These are phyloP conservation scores for Meteorus colon DNA, from an alignment of 2,888 invertebrate genomes.

Conservation along the genomic window DNA sequence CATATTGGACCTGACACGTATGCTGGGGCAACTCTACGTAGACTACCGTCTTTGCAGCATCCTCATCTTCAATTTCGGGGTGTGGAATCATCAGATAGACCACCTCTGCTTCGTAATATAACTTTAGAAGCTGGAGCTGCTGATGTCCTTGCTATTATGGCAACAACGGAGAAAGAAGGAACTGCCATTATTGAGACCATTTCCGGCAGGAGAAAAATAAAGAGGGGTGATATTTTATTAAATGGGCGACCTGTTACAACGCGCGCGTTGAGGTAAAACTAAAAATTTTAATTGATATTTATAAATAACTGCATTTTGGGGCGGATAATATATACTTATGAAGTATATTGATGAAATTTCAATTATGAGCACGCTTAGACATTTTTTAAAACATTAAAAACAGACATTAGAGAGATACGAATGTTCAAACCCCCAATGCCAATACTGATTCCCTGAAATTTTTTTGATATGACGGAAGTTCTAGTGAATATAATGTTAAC, in stretches of 20 bases:
- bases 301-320: too few relatives aligned
- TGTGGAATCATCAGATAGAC: constrained; percentile 61
- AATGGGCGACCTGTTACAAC: constrained; percentile 89
- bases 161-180: constrained; percentile 91
- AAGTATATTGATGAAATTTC: too few relatives aligned
- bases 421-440: too few relatives aligned
- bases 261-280: constrained; percentile 76
- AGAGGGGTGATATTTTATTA: constrained; percentile 86
- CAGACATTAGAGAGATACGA: too few relatives aligned
- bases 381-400: too few relatives aligned
- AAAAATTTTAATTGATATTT: neutral
- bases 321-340: too few relatives aligned
- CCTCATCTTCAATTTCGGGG: constrained; percentile 69
- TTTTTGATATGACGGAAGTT: too few relatives aligned
- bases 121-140: constrained; percentile 93
- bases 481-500: too few relatives aligned
- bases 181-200: constrained; percentile 89
- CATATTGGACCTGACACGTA: constrained; percentile 56
- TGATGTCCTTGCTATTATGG: constrained; percentile 92
- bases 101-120: constrained; percentile 71
- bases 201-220: constrained; percentile 81
- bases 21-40: constrained; percentile 51
- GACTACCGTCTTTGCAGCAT: constrained; percentile 59
- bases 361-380: too few relatives aligned
- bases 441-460: too few relatives aligned